Conservation (phyloP, 2,113 vertebrate species). For the Istiophorus platypterus region DNA sequence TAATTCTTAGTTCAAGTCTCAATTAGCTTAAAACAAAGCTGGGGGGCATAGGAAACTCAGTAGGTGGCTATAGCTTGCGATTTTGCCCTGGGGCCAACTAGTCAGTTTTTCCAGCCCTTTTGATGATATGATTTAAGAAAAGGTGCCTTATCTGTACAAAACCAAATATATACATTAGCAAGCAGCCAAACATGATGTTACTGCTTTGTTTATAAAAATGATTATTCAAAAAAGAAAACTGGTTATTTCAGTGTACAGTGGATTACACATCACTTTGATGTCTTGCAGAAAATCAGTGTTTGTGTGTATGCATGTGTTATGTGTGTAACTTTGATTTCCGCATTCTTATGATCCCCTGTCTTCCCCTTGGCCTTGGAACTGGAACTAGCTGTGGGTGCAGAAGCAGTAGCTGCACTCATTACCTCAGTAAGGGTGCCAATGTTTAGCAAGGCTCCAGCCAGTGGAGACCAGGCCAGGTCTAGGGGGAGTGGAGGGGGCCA, state of each 20-base stretch:
- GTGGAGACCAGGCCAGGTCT: conserved; percentile 46
- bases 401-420: conserved; percentile 44
- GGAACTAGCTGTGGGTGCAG: conserved; percentile 24
- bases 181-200: background rate
- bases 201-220: background rate
- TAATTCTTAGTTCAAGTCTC: no score
- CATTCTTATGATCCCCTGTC: background rate
- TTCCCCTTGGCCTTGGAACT: conserved; percentile 8
- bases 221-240: no score
- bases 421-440: conserved; percentile 58
- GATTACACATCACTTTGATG: no score
- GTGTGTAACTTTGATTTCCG: conserved; percentile 2
- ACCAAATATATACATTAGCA: background rate
- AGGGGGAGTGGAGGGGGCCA: conserved; percentile 41
- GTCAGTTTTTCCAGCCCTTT: background rate
- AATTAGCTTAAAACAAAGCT: no score
- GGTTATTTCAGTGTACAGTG: no score
- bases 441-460: conserved; percentile 52
- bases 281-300: no score
- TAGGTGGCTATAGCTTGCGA: no score
- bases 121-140: background rate
- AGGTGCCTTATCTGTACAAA: background rate
- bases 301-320: background rate
- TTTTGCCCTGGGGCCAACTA: background rate
- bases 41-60: no score